These are phyloP conservation scores for Apus apus DNA, from an alignment of 2,113 vertebrate species.

Conservation along the genomic window DNA sequence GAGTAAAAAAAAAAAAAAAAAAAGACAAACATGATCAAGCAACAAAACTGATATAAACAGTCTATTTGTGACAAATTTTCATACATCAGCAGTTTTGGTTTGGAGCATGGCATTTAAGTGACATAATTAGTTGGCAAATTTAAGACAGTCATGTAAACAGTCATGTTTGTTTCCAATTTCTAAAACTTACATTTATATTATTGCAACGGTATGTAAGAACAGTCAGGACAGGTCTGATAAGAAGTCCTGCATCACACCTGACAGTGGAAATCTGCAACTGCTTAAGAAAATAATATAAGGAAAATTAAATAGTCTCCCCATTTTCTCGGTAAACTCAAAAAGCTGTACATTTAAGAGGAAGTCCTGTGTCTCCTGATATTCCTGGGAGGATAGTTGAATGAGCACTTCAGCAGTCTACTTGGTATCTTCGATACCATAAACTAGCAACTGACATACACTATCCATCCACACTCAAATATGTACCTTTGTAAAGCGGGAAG, in stretches of 20 bases:
- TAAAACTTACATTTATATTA: not conserved
- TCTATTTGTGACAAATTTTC: not conserved
- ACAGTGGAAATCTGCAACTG: not conserved
- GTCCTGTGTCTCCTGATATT: not conserved
- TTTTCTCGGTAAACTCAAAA: not conserved
- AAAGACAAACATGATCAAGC: not conserved
- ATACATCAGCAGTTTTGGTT: not conserved
- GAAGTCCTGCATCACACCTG: not conserved
- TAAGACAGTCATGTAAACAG: not conserved
- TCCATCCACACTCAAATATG: not conserved
- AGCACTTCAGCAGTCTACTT: not conserved
- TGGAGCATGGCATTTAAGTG: not conserved
- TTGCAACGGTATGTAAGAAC: not conserved
- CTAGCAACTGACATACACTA: not conserved
- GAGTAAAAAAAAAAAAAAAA: not conserved
- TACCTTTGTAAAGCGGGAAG: not conserved
- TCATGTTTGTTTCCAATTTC: not conserved
- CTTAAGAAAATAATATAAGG: not conserved
- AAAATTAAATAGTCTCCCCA: not conserved
- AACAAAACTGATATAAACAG: not conserved
- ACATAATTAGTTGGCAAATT: not conserved
- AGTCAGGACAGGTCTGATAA: not conserved
- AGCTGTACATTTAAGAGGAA: not conserved
- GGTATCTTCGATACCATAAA: not conserved
- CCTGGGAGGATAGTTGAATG: not conserved